Conservation (phyloP, 2,113 vertebrate species). For the Oreocharis arfaki region DNA sequence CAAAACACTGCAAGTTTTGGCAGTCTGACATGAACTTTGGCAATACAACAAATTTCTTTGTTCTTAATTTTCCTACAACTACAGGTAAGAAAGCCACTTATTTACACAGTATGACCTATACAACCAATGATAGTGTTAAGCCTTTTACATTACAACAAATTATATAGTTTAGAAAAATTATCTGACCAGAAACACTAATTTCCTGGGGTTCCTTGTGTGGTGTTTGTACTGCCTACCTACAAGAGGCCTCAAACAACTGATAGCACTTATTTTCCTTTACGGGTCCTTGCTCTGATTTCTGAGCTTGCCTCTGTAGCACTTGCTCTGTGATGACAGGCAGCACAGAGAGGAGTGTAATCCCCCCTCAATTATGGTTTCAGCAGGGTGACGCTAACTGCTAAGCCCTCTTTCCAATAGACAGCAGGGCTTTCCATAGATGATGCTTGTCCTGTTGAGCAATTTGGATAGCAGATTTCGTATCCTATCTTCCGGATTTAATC, state of each 20-base stretch:
- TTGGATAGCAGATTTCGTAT: constrained; percentile 6
- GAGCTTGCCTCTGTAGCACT: neutral
- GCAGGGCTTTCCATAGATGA: neutral
- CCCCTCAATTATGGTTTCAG: constrained; percentile 15
- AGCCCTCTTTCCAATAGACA: constrained; percentile 5
- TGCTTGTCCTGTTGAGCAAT: constrained; percentile 2
- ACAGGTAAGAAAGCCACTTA: neutral
- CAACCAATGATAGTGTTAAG: neutral
- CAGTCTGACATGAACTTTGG: neutral
- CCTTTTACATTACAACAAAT: neutral
- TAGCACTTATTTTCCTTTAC: neutral
- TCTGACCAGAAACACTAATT: neutral
- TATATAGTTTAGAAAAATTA: neutral
- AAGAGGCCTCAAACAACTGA: neutral
- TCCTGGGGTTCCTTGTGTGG: neutral
- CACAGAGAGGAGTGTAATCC: constrained; percentile 22
- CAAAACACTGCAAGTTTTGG: neutral
- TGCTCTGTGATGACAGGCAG: neutral
- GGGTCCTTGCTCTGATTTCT: neutral
- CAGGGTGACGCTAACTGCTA: constrained; percentile 4
- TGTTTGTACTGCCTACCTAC: neutral
- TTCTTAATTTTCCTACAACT: neutral
- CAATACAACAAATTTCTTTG: neutral
- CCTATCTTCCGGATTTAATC: neutral
- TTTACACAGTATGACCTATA: neutral